Conservation (phyloP, 2,888 invertebrate species). For the Malthinus flaveolus region DNA sequence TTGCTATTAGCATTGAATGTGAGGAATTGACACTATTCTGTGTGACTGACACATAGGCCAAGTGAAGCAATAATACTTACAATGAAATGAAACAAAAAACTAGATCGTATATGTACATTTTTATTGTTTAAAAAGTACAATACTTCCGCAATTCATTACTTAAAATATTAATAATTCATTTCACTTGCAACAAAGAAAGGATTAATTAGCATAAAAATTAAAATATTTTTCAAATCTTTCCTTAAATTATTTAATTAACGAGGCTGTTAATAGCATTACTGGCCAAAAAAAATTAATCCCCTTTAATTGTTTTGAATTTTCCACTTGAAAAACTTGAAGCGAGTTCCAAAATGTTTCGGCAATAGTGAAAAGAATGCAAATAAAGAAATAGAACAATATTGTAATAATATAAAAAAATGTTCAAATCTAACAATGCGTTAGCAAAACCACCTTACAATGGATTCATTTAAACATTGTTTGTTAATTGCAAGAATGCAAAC, state of each 20-base stretch:
- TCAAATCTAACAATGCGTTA: no score
- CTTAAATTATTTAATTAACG: no score
- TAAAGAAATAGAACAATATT: no score
- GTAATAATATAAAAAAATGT: no score
- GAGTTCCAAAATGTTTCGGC: no score
- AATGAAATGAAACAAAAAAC: conserved; percentile 18
- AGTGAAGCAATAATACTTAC: conserved; percentile 8
- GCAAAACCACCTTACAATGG: conserved; percentile 6
- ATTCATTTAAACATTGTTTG: conserved; percentile 18
- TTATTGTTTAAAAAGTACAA: conserved; percentile 18
- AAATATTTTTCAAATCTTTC: background rate
- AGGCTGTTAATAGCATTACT: no score
- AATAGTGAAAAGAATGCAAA: no score
- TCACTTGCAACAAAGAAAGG: background rate
- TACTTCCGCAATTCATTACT: conserved; percentile 20
- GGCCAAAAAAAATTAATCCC: no score
- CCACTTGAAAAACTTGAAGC: no score
- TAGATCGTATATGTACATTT: conserved; percentile 22
- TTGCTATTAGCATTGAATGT: conserved; percentile 46
- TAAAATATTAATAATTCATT: conserved; percentile 19
- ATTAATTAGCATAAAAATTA: conserved; percentile 1
- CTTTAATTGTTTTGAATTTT: no score
- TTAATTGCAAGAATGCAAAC: conserved; percentile 20
- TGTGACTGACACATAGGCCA: conserved; percentile 38
- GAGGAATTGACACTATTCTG: conserved; percentile 41